Conservation (phyloP, 2,797 vertebrate genomes). For the Acanthurus leucopareius region DNA sequence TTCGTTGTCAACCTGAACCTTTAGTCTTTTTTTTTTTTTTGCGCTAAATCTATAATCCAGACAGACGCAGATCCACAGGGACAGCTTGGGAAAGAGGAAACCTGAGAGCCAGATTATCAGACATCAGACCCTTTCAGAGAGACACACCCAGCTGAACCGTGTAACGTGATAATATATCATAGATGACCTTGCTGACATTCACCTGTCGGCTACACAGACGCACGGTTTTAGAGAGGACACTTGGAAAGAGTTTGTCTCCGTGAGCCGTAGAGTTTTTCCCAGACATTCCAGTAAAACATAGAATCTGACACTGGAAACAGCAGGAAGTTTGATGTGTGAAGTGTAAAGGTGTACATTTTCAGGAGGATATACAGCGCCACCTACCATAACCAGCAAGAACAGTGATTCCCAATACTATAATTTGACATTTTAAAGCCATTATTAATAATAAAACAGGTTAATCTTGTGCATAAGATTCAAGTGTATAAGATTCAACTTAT, state of each 20-base stretch:
- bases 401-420: background rate
- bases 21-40: slow-evolving; percentile 25
- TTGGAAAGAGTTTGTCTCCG: slow-evolving; percentile 36
- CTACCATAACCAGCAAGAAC: background rate
- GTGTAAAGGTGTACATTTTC: slow-evolving; percentile 25
- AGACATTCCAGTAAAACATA: slow-evolving; percentile 63
- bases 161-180: slow-evolving; percentile 65
- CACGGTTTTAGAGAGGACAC: slow-evolving; percentile 41
- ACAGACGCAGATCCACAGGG: slow-evolving; percentile 23
- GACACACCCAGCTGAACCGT: slow-evolving; percentile 56
- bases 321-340: slow-evolving; percentile 1
- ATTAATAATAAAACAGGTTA: background rate
- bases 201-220: slow-evolving; percentile 47
- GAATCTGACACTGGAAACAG: slow-evolving; percentile 58
- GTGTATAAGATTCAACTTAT: background rate
- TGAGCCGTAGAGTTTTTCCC: slow-evolving; percentile 44
- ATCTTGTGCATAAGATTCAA: background rate
- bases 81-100: slow-evolving; percentile 52
- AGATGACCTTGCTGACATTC: slow-evolving; percentile 58
- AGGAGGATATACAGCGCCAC: slow-evolving; percentile 8
- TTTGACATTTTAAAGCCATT: slow-evolving; percentile 8
- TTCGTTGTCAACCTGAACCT: slow-evolving; percentile 34
- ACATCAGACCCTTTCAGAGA: slow-evolving; percentile 40
- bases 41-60: slow-evolving; percentile 44
- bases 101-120: slow-evolving; percentile 59